Evolutionary conservation across 2,113 vertebrate species (phyloP).

Genomic region (Python bivittatus): DNA sequence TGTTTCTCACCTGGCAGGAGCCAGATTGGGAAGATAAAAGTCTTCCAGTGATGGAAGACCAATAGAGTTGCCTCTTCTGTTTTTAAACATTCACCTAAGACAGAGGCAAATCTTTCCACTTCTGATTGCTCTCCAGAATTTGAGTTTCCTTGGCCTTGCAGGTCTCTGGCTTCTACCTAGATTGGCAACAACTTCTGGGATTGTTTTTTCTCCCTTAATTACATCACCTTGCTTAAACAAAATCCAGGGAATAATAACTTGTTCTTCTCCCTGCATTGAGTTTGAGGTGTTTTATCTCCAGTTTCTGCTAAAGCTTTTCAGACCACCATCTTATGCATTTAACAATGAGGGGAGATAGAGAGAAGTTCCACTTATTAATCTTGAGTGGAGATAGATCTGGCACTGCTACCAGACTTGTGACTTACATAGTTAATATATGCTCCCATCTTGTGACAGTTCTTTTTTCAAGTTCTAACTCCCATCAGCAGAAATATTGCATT

Average conservation of each 20-base stretch:
- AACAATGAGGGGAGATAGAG: background rate
- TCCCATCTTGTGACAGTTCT: background rate
- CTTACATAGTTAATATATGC: background rate
- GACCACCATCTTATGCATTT: background rate
- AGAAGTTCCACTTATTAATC: background rate
- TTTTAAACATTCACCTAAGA: background rate
- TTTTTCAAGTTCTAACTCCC: background rate
- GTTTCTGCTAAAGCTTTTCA: background rate
- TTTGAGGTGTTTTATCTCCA: background rate
- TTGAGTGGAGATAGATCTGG: background rate
- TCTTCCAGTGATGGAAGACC: background rate
- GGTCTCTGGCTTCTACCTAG: background rate
- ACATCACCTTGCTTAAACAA: background rate
- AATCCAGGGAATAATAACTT: background rate
- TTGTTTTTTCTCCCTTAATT: background rate
- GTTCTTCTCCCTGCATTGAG: background rate
- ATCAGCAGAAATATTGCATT: background rate
- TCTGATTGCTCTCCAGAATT: background rate
- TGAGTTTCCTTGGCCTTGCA: background rate
- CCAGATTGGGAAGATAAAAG: background rate
- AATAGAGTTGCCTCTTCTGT: background rate
- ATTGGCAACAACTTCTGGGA: background rate
- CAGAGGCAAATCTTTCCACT: background rate
- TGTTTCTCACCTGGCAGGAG: background rate
- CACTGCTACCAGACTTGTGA: background rate